A percentile compares a stretch with the other conserved stretches of the same genome.
Conservation (phyloP, 2,113 vertebrate genomes). For the Gadus macrocephalus region DNA sequence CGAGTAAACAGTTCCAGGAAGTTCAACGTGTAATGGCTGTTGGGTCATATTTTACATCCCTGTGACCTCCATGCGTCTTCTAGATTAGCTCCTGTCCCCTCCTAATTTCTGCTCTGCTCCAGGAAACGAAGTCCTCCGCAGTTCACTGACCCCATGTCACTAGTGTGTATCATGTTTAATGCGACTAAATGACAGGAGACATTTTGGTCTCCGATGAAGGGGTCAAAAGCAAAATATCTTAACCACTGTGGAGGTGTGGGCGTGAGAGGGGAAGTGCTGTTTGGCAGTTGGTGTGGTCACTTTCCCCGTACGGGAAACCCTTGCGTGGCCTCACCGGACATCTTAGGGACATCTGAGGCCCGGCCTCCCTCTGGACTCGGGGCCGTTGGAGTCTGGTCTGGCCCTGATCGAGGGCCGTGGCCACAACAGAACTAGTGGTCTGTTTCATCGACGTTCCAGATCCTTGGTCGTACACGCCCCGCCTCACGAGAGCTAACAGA, state of each 20-base stretch:
- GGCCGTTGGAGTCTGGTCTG: slow-evolving; percentile 38
- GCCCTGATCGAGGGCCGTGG: slow-evolving; percentile 22
- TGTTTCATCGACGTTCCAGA: slow-evolving; percentile 42
- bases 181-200: slow-evolving; percentile 41
- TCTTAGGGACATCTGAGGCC: slow-evolving; percentile 32
- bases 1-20: slow-evolving; percentile 22
- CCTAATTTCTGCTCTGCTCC: slow-evolving; percentile 17
- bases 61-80: slow-evolving; percentile 23
- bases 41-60: slow-evolving; percentile 39
- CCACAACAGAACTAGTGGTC: slow-evolving; percentile 63
- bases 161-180: slow-evolving; percentile 49
- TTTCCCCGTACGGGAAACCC: slow-evolving; percentile 44
- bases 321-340: slow-evolving; percentile 30
- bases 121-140: slow-evolving; percentile 11
- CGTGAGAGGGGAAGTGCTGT: slow-evolving; percentile 56
- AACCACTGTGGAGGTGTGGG: slow-evolving; percentile 47
- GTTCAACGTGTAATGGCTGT: slow-evolving; percentile 21
- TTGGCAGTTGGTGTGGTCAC: slow-evolving; percentile 49
- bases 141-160: slow-evolving; percentile 40
- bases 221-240: slow-evolving; percentile 40
- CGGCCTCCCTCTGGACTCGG: slow-evolving; percentile 31
- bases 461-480: slow-evolving; percentile 33
- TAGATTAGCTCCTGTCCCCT: slow-evolving; percentile 50
- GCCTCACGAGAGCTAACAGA: slow-evolving; percentile 49
- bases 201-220: slow-evolving; percentile 37